Percentiles rank a stretch among this genome's conserved stretches.
phyloP scores from a whole-genome alignment of 1,140 invertebrate genomes.

The Ceratina australensis region DNA sequence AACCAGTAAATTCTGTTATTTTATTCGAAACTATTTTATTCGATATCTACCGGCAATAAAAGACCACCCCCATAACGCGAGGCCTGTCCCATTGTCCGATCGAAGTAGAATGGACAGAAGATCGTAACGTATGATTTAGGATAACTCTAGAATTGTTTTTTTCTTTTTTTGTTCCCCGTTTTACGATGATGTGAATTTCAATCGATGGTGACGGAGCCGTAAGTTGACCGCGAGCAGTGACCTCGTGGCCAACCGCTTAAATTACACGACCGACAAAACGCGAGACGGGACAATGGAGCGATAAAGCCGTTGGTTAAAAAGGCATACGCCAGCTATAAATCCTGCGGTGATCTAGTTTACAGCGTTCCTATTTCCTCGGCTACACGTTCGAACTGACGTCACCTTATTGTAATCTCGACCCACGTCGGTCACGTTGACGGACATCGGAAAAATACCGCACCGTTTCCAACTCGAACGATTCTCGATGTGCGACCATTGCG shows the following conservation, averaged over 20 bases:
- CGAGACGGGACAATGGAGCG: constrained; percentile 61
- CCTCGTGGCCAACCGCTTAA: constrained; percentile 48
- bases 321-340: constrained; percentile 51
- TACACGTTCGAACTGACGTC: constrained; percentile 44
- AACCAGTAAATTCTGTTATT: background rate
- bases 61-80: no score
- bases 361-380: constrained; percentile 40
- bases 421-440: constrained; percentile 44
- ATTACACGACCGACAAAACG: constrained; percentile 57
- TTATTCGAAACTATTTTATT: background rate
- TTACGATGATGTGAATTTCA: constrained; percentile 37
- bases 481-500: background rate
- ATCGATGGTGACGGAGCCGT: constrained; percentile 5
- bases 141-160: background rate
- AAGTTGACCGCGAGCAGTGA: constrained; percentile 33
- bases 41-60: background rate
- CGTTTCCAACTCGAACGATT: background rate
- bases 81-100: no score
- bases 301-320: constrained; percentile 64
- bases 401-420: constrained; percentile 53
- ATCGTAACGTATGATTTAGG: background rate
- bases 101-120: background rate
- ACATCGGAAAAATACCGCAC: constrained; percentile 16
- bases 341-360: constrained; percentile 62
- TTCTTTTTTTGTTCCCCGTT: background rate